phyloP scores from a whole-genome alignment of 1,140 invertebrate genomes.

The Thrips palmi region DNA sequence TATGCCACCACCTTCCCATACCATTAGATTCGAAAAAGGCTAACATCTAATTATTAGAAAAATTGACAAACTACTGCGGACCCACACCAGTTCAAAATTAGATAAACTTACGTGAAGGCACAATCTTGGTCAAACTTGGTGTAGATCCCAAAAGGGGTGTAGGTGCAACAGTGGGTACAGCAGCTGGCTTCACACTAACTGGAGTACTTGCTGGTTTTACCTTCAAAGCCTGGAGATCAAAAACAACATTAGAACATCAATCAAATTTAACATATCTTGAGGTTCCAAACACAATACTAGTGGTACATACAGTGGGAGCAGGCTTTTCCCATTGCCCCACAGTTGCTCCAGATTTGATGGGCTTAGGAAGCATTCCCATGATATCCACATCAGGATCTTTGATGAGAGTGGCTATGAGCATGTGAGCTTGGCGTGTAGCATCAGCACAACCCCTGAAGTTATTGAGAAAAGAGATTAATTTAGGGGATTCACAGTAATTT shows the following conservation, averaged over 20 bases:
- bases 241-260: too few relatives aligned
- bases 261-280: conserved; percentile 6
- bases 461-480: neutral
- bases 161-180: too few relatives aligned
- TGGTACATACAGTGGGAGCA: conserved; percentile 17
- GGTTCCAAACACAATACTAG: neutral
- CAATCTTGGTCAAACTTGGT: too few relatives aligned
- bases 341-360: conserved; percentile 30
- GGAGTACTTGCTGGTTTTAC: neutral
- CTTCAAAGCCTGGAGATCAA: too few relatives aligned
- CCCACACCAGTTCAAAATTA: too few relatives aligned
- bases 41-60: too few relatives aligned
- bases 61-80: too few relatives aligned
- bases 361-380: conserved; percentile 57
- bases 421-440: conserved; percentile 74
- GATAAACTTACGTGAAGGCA: too few relatives aligned
- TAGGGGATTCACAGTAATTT: neutral
- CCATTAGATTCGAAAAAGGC: too few relatives aligned
- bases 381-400: conserved; percentile 89
- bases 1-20: too few relatives aligned
- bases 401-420: conserved; percentile 67
- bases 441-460: conserved; percentile 60
- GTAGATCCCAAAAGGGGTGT: too few relatives aligned
- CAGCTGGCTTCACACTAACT: too few relatives aligned
- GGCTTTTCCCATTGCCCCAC: conserved; percentile 43